A percentile compares a stretch with the other conserved stretches of the same genome.
Conservation (phyloP, 35 echinoderm and acorn worm species). For the Heliocidaris tuberculata region DNA sequence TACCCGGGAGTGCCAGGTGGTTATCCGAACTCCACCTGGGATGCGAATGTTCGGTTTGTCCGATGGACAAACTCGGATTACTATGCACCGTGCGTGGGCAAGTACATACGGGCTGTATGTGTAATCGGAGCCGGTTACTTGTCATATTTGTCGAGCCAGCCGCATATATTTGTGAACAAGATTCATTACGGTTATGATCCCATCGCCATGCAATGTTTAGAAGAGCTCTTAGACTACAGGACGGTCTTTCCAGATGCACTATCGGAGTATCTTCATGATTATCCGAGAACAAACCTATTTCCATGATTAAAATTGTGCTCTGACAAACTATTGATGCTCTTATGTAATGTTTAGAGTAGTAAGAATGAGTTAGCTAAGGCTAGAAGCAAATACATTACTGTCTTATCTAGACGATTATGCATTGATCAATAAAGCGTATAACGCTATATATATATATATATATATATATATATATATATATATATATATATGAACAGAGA, state of each 20-base stretch:
- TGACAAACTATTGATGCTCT: neutral
- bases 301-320: neutral
- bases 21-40: constrained; percentile 55
- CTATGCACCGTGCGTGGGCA: constrained; percentile 54
- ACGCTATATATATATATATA: no score
- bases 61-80: constrained; percentile 35
- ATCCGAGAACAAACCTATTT: neutral
- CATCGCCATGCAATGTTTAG: constrained; percentile 64
- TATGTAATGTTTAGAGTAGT: no score
- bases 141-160: constrained; percentile 52
- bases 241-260: constrained; percentile 43
- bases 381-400: no score
- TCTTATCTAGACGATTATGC: no score
- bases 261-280: neutral
- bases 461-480: no score
- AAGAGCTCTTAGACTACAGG: constrained; percentile 67
- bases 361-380: no score
- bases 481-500: no score
- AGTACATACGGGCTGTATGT: constrained; percentile 60
- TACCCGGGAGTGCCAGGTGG: constrained; percentile 62
- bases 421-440: no score
- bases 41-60: constrained; percentile 55
- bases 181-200: constrained; percentile 71
- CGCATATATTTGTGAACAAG: constrained; percentile 77
- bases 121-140: constrained; percentile 63